phyloP scores from a whole-genome alignment of 2,797 vertebrate genomes.

The Ctenochaetus hawaiiensis region DNA sequence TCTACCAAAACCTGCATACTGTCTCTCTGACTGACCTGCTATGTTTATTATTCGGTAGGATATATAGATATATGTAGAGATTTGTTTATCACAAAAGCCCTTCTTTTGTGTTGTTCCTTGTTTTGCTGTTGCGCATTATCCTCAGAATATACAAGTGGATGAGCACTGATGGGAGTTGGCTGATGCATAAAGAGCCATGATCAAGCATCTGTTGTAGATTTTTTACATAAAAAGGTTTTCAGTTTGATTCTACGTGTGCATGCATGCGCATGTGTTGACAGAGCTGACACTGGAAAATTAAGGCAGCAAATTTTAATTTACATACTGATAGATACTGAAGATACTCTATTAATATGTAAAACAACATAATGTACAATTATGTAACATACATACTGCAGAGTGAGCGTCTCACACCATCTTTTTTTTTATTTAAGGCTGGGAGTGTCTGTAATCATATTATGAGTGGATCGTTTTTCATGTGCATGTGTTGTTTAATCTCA shows the following conservation, averaged over 20 bases:
- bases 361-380: slow-evolving; percentile 1
- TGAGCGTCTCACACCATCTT: slow-evolving; percentile 2
- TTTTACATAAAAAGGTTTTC: slow-evolving; percentile 16
- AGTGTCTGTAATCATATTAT: slow-evolving; percentile 23
- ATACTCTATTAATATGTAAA: slow-evolving; percentile 39
- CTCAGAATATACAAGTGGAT: slow-evolving; percentile 40
- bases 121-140: slow-evolving; percentile 21
- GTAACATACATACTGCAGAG: slow-evolving; percentile 12
- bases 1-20: slow-evolving; percentile 6
- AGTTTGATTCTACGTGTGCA: neutral
- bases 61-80: too few relatives aligned
- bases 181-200: slow-evolving; percentile 27
- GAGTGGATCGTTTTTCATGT: slow-evolving; percentile 2
- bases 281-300: slow-evolving; percentile 10
- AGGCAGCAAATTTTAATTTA: slow-evolving; percentile 31
- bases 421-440: slow-evolving; percentile 2
- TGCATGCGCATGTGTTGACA: neutral
- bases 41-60: too few relatives aligned
- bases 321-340: slow-evolving; percentile 27
- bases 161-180: slow-evolving; percentile 19
- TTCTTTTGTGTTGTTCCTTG: slow-evolving; percentile 9
- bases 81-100: too few relatives aligned
- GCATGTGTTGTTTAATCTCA: slow-evolving; percentile 5
- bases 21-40: neutral
- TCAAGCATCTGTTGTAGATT: slow-evolving; percentile 19